phyloP scores from a whole-genome alignment of 2,113 vertebrate genomes.

The Gobio gobio region DNA sequence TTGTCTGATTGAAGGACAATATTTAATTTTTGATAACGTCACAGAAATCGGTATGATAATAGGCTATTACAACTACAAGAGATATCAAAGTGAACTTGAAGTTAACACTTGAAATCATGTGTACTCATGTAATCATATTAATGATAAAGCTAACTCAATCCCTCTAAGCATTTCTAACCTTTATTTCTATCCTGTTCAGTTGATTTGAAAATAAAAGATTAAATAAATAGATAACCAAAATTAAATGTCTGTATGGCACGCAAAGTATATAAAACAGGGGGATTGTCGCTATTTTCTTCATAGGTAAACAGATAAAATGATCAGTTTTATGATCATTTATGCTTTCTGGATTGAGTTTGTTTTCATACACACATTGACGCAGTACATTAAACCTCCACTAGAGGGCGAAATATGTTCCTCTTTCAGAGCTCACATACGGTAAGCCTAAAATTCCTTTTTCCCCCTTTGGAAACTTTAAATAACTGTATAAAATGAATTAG shows the following conservation, averaged over 20 bases:
- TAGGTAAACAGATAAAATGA: neutral
- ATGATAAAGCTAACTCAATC: neutral
- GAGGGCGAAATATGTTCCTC: neutral
- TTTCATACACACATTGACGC: neutral
- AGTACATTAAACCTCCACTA: neutral
- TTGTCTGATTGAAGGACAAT: neutral
- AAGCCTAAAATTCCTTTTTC: neutral
- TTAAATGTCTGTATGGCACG: neutral
- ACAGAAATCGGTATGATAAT: neutral
- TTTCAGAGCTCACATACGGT: neutral
- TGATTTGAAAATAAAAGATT: neutral
- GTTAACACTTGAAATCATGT: neutral
- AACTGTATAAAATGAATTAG: neutral
- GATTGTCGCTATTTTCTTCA: neutral
- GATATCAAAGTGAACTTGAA: neutral
- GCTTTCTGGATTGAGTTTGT: neutral
- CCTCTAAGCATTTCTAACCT: neutral
- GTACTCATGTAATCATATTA: neutral
- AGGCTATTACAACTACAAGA: neutral
- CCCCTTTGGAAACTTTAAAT: neutral
- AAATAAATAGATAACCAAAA: too few relatives aligned
- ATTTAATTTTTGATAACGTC: neutral
- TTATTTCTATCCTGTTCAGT: neutral
- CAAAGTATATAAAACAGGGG: neutral
- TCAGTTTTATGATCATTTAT: neutral